phyloP scores from a whole-genome alignment of 2,888 invertebrate genomes.

The Epinotia ramella region DNA sequence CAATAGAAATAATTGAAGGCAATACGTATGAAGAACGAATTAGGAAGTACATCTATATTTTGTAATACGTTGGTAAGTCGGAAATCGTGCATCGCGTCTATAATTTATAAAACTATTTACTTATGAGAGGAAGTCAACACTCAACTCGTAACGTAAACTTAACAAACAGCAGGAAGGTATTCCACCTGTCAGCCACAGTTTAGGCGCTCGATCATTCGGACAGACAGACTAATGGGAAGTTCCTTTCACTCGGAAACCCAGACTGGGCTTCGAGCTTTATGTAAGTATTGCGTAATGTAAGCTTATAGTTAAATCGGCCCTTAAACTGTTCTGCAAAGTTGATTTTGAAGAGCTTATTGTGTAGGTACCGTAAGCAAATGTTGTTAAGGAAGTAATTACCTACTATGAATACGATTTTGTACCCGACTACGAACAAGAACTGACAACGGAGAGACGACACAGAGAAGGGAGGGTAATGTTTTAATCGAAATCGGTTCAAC shows the following conservation, averaged over 20 bases:
- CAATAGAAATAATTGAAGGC: too few relatives aligned
- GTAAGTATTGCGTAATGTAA: conserved; percentile 32
- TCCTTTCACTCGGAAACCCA: conserved; percentile 44
- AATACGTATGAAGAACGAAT: too few relatives aligned
- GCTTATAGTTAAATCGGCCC: conserved; percentile 38
- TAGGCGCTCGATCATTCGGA: conserved; percentile 32
- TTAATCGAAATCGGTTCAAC: too few relatives aligned
- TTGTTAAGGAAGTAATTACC: background rate
- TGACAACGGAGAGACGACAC: too few relatives aligned
- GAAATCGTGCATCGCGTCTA: background rate
- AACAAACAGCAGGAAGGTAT: conserved; percentile 12
- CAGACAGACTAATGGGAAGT: conserved; percentile 38
- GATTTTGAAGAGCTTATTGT: conserved; percentile 5
- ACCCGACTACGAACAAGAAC: too few relatives aligned
- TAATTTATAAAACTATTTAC: background rate
- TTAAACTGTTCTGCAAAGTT: conserved; percentile 20
- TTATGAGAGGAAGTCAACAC: background rate
- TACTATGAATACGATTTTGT: too few relatives aligned
- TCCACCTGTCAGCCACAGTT: conserved; percentile 31
- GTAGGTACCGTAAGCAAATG: background rate
- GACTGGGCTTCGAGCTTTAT: conserved; percentile 37
- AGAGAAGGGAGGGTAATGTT: too few relatives aligned
- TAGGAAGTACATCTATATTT: too few relatives aligned
- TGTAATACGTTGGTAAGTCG: too few relatives aligned
- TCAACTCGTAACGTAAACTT: background rate